Percentiles rank a stretch among this genome's conserved stretches.
Evolutionary conservation across 1,140 invertebrate genomes (phyloP).

Genomic region (Hylaeus volcanicus): DNA sequence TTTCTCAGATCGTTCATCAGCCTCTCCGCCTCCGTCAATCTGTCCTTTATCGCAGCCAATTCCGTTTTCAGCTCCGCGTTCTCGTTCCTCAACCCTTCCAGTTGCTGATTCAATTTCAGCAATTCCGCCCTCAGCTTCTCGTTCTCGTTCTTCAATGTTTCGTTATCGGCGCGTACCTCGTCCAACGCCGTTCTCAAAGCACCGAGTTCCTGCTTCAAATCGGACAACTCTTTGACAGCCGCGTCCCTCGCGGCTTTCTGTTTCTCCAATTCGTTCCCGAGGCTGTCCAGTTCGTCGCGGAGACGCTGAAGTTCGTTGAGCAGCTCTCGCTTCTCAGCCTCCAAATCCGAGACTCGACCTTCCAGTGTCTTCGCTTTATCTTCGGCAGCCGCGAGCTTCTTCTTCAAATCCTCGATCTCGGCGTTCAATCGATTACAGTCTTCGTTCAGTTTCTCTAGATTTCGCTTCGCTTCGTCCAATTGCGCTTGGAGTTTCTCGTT

Average conservation of each 20-base stretch:
- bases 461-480: constrained; percentile 13
- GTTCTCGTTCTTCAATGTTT: constrained; percentile 11
- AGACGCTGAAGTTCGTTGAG: constrained; percentile 49
- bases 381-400: constrained; percentile 12
- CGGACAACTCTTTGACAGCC: constrained; percentile 32
- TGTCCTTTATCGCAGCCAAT: constrained; percentile 9
- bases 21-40: constrained; percentile 39
- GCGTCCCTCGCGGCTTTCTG: constrained; percentile 41
- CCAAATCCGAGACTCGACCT: constrained; percentile 12
- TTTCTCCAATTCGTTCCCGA: constrained; percentile 38
- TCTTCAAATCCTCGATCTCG: constrained; percentile 15
- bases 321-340: constrained; percentile 51
- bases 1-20: constrained; percentile 14
- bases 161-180: constrained; percentile 43
- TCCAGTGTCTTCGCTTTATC: constrained; percentile 38
- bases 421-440: constrained; percentile 24
- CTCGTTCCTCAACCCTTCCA: constrained; percentile 11
- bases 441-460: constrained; percentile 23
- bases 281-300: constrained; percentile 40
- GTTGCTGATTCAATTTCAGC: constrained; percentile 23
- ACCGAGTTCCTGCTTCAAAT: constrained; percentile 48
- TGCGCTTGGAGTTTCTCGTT: constrained; percentile 47
- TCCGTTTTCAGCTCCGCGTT: constrained; percentile 19
- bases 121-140: constrained; percentile 2
- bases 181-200: constrained; percentile 46